A percentile compares a stretch with the other conserved stretches of the same genome.
Evolutionary conservation across 2,888 invertebrate genomes (phyloP).

Genomic region (Athrips mouffetella): DNA sequence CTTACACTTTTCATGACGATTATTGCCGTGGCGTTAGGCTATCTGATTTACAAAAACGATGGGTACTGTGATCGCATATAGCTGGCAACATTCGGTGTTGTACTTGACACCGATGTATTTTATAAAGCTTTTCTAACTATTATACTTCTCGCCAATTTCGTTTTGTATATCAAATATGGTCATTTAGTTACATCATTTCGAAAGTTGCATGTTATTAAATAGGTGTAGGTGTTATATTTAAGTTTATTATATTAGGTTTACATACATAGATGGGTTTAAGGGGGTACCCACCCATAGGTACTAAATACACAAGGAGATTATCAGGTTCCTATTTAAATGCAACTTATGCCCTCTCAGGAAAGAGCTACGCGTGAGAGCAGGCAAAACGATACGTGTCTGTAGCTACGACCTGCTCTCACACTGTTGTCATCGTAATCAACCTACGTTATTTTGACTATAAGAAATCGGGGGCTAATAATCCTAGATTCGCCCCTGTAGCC

Average conservation of each 20-base stretch:
- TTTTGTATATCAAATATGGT: slow-evolving; percentile 41
- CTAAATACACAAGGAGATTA: no score
- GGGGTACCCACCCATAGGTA: no score
- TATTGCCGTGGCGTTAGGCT: slow-evolving; percentile 49
- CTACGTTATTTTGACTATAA: no score
- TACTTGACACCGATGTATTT: slow-evolving; percentile 45
- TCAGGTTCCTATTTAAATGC: no score
- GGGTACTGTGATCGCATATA: slow-evolving; percentile 62
- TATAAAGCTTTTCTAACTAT: slow-evolving; percentile 31
- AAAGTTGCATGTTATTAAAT: slow-evolving; percentile 4
- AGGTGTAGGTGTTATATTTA: no score
- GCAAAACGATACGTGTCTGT: no score
- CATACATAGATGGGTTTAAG: background rate
- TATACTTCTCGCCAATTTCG: slow-evolving; percentile 37
- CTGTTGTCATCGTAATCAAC: no score
- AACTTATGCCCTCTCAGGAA: no score
- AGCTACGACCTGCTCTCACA: no score
- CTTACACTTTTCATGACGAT: slow-evolving; percentile 50
- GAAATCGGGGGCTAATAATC: no score
- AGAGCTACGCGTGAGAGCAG: no score
- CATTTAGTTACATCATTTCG: slow-evolving; percentile 29
- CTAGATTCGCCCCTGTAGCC: no score
- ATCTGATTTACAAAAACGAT: slow-evolving; percentile 50
- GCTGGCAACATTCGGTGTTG: slow-evolving; percentile 54
- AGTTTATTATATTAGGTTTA: background rate